Evolutionary conservation across 1,140 invertebrate genomes (phyloP), one percentile per base, ranked within the genome.

Genomic region (Himalopsyche phryganea): DNA sequence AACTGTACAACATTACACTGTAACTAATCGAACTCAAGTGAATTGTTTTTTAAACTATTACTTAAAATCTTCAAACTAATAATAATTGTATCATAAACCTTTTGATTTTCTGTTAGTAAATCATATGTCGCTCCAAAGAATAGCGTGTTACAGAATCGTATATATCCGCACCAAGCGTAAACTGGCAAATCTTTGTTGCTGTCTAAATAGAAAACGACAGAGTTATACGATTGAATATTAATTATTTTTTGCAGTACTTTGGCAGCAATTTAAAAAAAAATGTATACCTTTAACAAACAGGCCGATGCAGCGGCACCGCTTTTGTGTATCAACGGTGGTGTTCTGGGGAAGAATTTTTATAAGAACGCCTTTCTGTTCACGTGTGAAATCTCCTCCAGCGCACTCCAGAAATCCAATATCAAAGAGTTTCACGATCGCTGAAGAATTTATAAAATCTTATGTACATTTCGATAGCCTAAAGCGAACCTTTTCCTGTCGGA

Each of bases 111-210:
- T 2, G 82, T 84, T 13, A 85, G 66, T 23, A 84, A 61, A 63
- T 76, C 82, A 63, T 85, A 85, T 13, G 80, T 83, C 0, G 77
- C 81, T 23, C 79, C 76, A 13, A 79, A 70, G 64, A 84, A 84
- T 40, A 77, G 67, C 0, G 73, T 63, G 45, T 79, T 78, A 40
- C 75, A 73, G 50, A 85, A 85, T 44, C 78, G 75, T 70, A 85
- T 78, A 50, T 80, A 77, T 19, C 79, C 79, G 52, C 83, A 85
- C 32, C 77, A 81, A 2, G 83, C 81, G 42, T 84, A 83, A 60
- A 68, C 70, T 1, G 83, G 82, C 14, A 85, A 65, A 65, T 83
- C 79, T 67, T 60, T 55, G 60, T 67, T 75, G 46, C 56, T 66
- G 60, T 71, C 76, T 78, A 35, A 49, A 71, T 66, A 72, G 64